Base-by-base conservation (phyloP, 2,888 invertebrate genomes). In the Drosophila dives region DNA sequence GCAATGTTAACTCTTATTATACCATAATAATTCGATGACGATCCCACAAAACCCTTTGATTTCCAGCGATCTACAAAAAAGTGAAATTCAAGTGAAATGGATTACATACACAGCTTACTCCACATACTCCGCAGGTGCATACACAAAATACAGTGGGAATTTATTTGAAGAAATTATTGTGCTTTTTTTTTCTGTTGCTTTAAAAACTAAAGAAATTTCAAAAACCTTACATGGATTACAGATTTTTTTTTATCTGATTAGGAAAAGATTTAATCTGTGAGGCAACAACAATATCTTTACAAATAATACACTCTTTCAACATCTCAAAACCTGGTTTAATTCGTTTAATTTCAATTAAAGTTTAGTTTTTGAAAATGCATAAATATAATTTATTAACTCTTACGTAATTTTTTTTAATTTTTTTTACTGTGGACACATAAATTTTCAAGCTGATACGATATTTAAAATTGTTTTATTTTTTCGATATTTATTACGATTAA, bases 81-180 rank as follows among this genome's bases (percentile, higher is more conserved):
- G 84, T 74, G 87, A 84, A 80, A 81, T 70, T 75, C 67, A 58
- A 79, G 75, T 82, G 86, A 85, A 84, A 85, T 81, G 71, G 63
- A 64, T 82, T 2, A 33, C 62, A 62, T 53, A 64, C 51, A 70
- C 15, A 36, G 38, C 20, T 38, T 51, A 42, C 20, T 42, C 23
- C 10, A 15, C 17, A 33, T 29, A 29, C 29, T 29, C 29, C 29
- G 45, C 63, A 54, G 45, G 62, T 61, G 45, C 54, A 15, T 26
- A 10, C 6, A 11, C 34, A 48, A 36, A 20, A 17, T 20, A 15
- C 26, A 38, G 36, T 36, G 48, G 64, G 23, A 64, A 59, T 20
- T 29, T 20, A 45, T 54, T 15, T 51, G 29, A 6, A 26, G 5
- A 29, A 3, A n/a, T n/a, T 40, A n/a, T 55, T 38, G 12, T 20